A percentile compares a stretch with the other conserved stretches of the same genome.
Conservation (phyloP, 2,797 vertebrate genomes). For the Eremophila alpestris region DNA sequence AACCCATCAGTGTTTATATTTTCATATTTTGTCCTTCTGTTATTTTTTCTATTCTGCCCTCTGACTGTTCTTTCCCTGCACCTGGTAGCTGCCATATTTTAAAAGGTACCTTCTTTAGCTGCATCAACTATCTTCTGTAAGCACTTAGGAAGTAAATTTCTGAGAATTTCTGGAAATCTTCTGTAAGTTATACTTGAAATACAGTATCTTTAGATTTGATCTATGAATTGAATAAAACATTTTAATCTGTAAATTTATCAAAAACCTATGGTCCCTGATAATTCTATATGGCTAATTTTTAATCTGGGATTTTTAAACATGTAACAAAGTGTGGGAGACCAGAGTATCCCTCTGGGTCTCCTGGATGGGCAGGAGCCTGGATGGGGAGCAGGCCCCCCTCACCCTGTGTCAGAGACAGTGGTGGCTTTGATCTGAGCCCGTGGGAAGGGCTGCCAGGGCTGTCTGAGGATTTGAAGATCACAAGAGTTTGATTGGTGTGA, state of each 20-base stretch:
- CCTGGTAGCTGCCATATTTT: background rate
- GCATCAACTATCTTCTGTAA: background rate
- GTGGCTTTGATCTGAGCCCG: too few species aligned
- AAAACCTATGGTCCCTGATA: background rate
- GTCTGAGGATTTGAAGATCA: too few species aligned
- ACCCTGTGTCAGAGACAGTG: too few species aligned
- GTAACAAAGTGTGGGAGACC: background rate
- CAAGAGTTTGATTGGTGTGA: too few species aligned
- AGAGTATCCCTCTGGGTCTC: too few species aligned
- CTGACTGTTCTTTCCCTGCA: background rate
- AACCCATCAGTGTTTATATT: background rate
- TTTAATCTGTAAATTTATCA: background rate
- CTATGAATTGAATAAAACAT: background rate
- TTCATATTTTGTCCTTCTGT: background rate
- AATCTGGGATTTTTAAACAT: background rate
- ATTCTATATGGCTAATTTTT: background rate
- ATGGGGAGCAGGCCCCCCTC: too few species aligned
- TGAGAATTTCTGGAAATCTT: background rate
- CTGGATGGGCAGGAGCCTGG: too few species aligned
- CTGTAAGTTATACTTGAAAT: background rate
- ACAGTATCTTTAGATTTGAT: background rate
- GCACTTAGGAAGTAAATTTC: background rate
- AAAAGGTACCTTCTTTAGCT: background rate
- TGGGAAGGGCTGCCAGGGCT: too few species aligned
- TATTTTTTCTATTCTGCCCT: background rate